phyloP scores from a whole-genome alignment of 1,140 invertebrate genomes.

The Bombus affinis region DNA sequence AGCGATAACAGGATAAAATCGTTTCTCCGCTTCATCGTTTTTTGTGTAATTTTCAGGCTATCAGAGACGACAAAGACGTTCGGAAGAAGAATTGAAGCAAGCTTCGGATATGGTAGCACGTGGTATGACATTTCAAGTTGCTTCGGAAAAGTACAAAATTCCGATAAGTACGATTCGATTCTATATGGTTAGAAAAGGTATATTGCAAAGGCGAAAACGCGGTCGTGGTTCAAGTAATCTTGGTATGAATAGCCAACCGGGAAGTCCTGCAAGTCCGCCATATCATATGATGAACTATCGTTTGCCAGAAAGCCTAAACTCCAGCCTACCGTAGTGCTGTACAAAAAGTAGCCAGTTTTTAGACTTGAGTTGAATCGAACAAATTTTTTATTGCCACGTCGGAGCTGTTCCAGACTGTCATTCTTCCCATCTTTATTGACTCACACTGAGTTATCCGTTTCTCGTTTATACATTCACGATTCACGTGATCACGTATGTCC shows the following conservation, averaged over 20 bases:
- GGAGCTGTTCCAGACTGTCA: slow-evolving; percentile 76
- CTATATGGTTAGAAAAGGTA: slow-evolving; percentile 92
- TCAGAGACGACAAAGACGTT: slow-evolving; percentile 85
- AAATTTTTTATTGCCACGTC: slow-evolving; percentile 70
- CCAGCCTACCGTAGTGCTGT: slow-evolving; percentile 81
- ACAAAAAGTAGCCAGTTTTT: slow-evolving; percentile 74
- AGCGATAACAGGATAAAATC: neutral
- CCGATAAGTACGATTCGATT: slow-evolving; percentile 92
- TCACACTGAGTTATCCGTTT: slow-evolving; percentile 45
- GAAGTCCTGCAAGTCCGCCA: slow-evolving; percentile 85
- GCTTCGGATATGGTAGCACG: slow-evolving; percentile 91
- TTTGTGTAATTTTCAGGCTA: slow-evolving; percentile 73
- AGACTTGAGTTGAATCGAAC: slow-evolving; percentile 73
- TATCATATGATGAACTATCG: slow-evolving; percentile 90
- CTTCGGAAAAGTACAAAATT: slow-evolving; percentile 92
- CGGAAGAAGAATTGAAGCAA: slow-evolving; percentile 89
- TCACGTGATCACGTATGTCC: slow-evolving; percentile 7
- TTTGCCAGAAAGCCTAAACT: slow-evolving; percentile 84
- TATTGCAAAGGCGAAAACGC: slow-evolving; percentile 88
- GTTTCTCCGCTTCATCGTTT: neutral
- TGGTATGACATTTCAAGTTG: slow-evolving; percentile 91
- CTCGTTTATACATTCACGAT: slow-evolving; percentile 35
- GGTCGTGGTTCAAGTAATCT: slow-evolving; percentile 83
- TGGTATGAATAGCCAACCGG: slow-evolving; percentile 79
- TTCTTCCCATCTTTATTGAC: slow-evolving; percentile 56